Evolutionary conservation across 1,140 invertebrate genomes (phyloP).

Genomic region (Procambarus clarkii): DNA sequence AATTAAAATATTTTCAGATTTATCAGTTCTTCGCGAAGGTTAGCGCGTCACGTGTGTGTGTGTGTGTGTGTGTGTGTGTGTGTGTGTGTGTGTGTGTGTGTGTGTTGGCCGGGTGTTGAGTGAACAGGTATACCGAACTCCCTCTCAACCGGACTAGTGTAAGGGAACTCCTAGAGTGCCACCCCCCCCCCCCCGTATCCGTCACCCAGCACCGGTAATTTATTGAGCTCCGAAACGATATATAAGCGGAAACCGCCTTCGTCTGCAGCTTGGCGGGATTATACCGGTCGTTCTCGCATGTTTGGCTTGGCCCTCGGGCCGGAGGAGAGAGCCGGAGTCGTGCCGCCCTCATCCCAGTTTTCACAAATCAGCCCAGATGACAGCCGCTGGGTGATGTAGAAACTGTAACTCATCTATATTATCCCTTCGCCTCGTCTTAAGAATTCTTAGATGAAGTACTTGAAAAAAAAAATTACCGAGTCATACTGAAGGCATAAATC

Average conservation of each 20-base stretch:
- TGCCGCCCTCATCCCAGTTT: not conserved
- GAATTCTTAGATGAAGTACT: not conserved
- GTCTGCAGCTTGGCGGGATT: not conserved
- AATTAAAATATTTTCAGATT: constrained; percentile 60
- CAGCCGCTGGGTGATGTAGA: not conserved
- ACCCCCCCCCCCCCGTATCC: no score
- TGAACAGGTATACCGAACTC: no score
- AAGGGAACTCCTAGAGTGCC: no score
- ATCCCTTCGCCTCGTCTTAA: not conserved
- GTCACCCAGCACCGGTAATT: not conserved
- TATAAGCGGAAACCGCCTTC: not conserved
- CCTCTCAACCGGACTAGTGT: no score
- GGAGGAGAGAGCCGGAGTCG: no score
- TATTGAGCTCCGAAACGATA: not conserved
- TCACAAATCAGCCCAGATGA: not conserved
- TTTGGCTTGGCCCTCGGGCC: not conserved
- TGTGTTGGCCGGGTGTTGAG: no score
- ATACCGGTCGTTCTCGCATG: not conserved
- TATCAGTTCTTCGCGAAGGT: constrained; percentile 54
- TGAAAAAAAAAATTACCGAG: not conserved
- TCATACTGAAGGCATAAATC: not conserved
- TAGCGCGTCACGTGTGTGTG: constrained; percentile 52
- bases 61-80: no score
- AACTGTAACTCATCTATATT: not conserved
- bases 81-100: no score